Evolutionary conservation across 2,113 vertebrate species (phyloP), one percentile per base, ranked within the genome.

Genomic region (Oncorhynchus gorbuscha): DNA sequence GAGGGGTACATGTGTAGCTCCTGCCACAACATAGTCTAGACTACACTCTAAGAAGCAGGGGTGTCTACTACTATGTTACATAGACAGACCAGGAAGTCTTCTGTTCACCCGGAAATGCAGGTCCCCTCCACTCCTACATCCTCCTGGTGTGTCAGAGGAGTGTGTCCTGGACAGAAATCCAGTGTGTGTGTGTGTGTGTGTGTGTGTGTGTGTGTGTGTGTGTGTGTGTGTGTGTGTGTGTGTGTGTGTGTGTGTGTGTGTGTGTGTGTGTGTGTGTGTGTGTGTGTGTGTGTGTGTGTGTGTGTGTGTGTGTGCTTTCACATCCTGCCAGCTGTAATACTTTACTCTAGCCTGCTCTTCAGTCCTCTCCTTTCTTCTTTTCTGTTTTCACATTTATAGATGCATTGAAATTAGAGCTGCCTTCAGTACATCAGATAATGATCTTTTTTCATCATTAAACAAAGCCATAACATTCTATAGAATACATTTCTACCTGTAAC

Each of bases 321-420:
- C 81, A 84, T 86, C 87, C 88, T 90, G 89, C 86, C 81, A 81
- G 80, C 74, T 81, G 79, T 81, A 58, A 58, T 58, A 18, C 55
- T 58, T 14, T 20, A 58, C 55, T 58, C 55, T 58, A 4, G 55
- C 18, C 55, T 11, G 9, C 39, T 45, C 39, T 45, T 45, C 39
- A 45, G 8, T 45, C 39, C 39, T 45, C 39, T 45, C 39, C 9
- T 45, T 45, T 45, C 39, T 39, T 39, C 8, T 45, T 45, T 45
- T 45, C 39, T 45, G 39, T 45, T 11, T 45, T 45, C 8, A 9
- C 9, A 45, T 45, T 45, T 45, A 11, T 45, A 11, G 39, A 45
- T 11, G 39, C 39, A 45, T 11, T 45, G 39, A 45, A 45, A 45
- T 11, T 45, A 45, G 9, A 45, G 39, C 39, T 45, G 11, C 39